phyloP scores from a whole-genome alignment of 2,113 vertebrate species.

The Oreochromis niloticus region DNA sequence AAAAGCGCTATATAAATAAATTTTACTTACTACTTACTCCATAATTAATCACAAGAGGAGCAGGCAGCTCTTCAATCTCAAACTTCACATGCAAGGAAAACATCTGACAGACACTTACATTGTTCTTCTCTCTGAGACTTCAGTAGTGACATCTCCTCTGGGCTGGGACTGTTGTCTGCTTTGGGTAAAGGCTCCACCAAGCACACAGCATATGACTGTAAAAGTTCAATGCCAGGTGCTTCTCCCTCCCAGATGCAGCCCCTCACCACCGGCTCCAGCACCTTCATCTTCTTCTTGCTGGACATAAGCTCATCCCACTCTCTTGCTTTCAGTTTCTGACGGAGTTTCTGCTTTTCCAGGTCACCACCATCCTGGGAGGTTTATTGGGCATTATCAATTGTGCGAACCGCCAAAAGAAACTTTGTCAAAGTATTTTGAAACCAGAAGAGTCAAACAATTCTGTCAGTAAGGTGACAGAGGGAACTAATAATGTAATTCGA shows the following conservation, averaged over 20 bases:
- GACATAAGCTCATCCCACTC: constrained; percentile 95
- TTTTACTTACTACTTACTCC: background rate
- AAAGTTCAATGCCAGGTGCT: constrained; percentile 42
- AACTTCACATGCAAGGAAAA: background rate
- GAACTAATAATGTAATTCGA: background rate
- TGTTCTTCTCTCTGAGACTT: constrained; percentile 76
- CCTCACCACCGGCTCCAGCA: constrained; percentile 81
- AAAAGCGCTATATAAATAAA: too few relatives aligned
- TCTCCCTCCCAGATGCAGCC: constrained; percentile 84
- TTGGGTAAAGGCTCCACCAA: constrained; percentile 73
- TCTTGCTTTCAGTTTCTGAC: constrained; percentile 88
- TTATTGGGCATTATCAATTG: background rate
- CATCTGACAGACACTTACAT: constrained; percentile 70
- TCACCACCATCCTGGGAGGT: constrained; percentile 79
- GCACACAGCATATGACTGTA: constrained; percentile 78
- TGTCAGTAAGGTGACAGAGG: background rate
- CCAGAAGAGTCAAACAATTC: background rate
- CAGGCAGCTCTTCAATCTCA: background rate
- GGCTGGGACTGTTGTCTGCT: constrained; percentile 70
- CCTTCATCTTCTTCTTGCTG: constrained; percentile 83
- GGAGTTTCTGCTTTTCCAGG: constrained; percentile 89
- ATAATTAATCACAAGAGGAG: background rate
- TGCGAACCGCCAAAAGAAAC: background rate
- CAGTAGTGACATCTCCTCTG: constrained; percentile 65
- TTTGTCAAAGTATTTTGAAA: background rate